A percentile compares a stretch with the other conserved stretches of the same genome.
Evolutionary conservation across 2,888 invertebrate genomes (phyloP).

Genomic region (Drosophila mercatorum): DNA sequence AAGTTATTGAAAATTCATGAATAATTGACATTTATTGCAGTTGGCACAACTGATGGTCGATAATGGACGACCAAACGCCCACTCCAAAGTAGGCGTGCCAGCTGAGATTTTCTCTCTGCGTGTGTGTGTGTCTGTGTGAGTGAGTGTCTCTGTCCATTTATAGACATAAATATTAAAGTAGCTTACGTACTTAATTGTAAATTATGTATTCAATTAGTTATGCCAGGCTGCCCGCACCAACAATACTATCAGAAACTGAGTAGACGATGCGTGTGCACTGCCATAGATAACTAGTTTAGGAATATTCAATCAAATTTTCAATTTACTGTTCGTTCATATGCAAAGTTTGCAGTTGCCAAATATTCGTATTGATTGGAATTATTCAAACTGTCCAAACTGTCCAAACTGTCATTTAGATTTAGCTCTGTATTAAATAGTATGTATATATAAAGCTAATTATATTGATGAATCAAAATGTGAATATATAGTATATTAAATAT

Average conservation of each 20-base stretch:
- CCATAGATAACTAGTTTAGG: slow-evolving; percentile 20
- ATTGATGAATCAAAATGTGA: background rate
- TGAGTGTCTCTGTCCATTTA: slow-evolving; percentile 50
- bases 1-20: slow-evolving; percentile 78
- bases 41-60: slow-evolving; percentile 76
- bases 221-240: slow-evolving; percentile 48
- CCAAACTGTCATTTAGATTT: too few species aligned
- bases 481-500: too few species aligned
- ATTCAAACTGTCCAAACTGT: background rate
- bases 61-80: slow-evolving; percentile 58
- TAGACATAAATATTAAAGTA: slow-evolving; percentile 76
- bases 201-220: slow-evolving; percentile 77
- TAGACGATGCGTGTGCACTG: slow-evolving; percentile 14
- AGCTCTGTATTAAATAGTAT: background rate
- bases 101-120: slow-evolving; percentile 13
- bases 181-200: slow-evolving; percentile 77
- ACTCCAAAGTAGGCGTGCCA: slow-evolving; percentile 15
- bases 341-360: slow-evolving; percentile 22
- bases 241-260: slow-evolving; percentile 11
- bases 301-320: slow-evolving; percentile 51
- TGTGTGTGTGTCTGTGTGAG: background rate
- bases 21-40: slow-evolving; percentile 79
- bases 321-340: slow-evolving; percentile 14
- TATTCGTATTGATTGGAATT: background rate
- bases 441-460: background rate